These are phyloP conservation scores for Kryptopterus vitreolus DNA, from an alignment of 2,797 vertebrate species.

Conservation along the genomic window DNA sequence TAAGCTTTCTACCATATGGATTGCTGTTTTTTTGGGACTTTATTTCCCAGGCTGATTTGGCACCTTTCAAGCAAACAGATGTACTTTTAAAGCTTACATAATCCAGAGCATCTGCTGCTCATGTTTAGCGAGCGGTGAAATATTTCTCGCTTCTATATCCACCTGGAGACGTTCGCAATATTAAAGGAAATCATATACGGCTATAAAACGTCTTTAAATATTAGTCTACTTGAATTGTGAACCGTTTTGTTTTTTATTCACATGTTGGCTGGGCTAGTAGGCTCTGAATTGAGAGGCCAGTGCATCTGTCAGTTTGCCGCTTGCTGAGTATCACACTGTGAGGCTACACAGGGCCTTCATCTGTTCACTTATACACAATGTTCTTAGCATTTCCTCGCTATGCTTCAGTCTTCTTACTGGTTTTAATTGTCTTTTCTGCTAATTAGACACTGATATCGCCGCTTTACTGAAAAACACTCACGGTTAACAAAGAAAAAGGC, in stretches of 20 bases:
- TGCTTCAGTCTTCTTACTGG: constrained; percentile 18
- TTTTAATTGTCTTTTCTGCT: constrained; percentile 1
- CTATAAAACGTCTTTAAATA: constrained; percentile 75
- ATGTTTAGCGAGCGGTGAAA: constrained; percentile 15
- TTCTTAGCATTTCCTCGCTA: constrained; percentile 36
- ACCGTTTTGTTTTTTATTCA: constrained; percentile 74
- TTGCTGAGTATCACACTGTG: constrained; percentile 12
- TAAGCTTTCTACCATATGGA: neutral
- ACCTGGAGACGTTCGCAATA: neutral
- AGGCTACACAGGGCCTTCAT: constrained; percentile 19
- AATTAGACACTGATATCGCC: no score
- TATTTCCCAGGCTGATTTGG: neutral
- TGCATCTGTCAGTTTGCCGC: constrained; percentile 37
- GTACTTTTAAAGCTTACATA: constrained; percentile 16
- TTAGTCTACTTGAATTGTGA: constrained; percentile 58
- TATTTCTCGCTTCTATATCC: neutral
- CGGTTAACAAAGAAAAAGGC: neutral
- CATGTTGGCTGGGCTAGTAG: constrained; percentile 75
- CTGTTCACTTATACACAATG: constrained; percentile 9
- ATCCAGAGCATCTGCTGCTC: constrained; percentile 9
- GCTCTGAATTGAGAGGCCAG: constrained; percentile 54
- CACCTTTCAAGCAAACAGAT: constrained; percentile 7
- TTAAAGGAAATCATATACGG: neutral
- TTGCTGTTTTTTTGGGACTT: neutral
- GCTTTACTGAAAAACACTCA: no score